These are phyloP conservation scores for Ectemnius continuus DNA, from an alignment of 2,888 invertebrate species.

Conservation along the genomic window DNA sequence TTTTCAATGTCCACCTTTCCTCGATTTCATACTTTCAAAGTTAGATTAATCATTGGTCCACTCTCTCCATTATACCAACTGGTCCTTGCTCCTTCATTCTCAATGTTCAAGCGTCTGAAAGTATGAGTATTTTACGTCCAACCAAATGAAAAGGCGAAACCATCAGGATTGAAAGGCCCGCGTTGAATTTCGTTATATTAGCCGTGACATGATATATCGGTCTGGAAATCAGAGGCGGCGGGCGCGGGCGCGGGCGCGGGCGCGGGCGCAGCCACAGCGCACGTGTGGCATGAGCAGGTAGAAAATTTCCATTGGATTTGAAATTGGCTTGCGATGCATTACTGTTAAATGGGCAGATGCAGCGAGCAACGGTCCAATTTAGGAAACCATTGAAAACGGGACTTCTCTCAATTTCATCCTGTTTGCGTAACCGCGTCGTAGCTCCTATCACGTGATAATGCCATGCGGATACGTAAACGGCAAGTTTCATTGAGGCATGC, in stretches of 20 bases:
- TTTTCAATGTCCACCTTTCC: neutral
- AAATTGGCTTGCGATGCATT: conserved; percentile 23
- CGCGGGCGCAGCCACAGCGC: too few relatives aligned
- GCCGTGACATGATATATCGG: too few relatives aligned
- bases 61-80: conserved; percentile 12
- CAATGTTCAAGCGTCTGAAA: too few relatives aligned
- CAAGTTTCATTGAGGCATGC: conserved; percentile 21
- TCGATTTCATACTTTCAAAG: conserved; percentile 54
- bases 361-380: conserved; percentile 15
- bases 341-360: conserved; percentile 19
- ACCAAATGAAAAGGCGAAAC: too few relatives aligned
- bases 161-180: too few relatives aligned
- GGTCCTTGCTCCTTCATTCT: too few relatives aligned
- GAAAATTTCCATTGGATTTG: neutral
- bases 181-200: too few relatives aligned
- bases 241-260: too few relatives aligned
- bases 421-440: conserved; percentile 31
- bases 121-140: too few relatives aligned
- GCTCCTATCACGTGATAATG: conserved; percentile 28
- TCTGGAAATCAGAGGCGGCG: too few relatives aligned
- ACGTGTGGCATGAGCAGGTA: too few relatives aligned
- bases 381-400: conserved; percentile 27
- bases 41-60: conserved; percentile 49
- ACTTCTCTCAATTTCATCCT: conserved; percentile 11
- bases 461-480: conserved; percentile 14